Conservation (phyloP, 2,797 vertebrate genomes). For the Peromyscus nudipes region DNA sequence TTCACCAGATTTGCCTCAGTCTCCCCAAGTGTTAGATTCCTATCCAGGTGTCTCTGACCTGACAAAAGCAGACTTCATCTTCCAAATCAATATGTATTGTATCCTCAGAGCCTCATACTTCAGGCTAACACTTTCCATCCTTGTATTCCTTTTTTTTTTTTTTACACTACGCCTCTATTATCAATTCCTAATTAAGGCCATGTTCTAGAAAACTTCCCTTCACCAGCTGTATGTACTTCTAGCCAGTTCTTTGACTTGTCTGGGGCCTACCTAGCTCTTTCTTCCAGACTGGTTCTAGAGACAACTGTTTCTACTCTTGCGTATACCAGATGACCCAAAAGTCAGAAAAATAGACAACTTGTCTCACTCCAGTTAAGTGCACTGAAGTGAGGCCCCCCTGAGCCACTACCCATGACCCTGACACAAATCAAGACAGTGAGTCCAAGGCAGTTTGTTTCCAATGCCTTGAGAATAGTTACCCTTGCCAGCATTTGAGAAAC, state of each 20-base stretch:
- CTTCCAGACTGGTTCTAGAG: not conserved
- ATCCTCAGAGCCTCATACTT: not conserved
- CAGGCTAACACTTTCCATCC: not conserved
- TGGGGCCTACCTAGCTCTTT: not conserved
- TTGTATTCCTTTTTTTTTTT: not conserved
- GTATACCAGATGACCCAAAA: not conserved
- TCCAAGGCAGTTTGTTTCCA: slow-evolving; percentile 6
- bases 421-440: not conserved
- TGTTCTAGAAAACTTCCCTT: not conserved
- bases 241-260: not conserved
- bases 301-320: not conserved
- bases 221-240: not conserved
- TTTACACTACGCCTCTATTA: not conserved
- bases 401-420: not conserved
- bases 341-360: not conserved
- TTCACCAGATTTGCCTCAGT: not conserved
- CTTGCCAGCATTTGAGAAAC: not conserved
- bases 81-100: slow-evolving; percentile 27
- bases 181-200: not conserved
- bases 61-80: not conserved
- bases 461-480: slow-evolving; percentile 17
- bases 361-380: not conserved
- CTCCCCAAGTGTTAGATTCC: not conserved
- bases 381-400: not conserved
- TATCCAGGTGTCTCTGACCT: not conserved